These are phyloP conservation scores for Orestias chungarensis DNA, from an alignment of 2,797 vertebrate species.

Conservation along the genomic window DNA sequence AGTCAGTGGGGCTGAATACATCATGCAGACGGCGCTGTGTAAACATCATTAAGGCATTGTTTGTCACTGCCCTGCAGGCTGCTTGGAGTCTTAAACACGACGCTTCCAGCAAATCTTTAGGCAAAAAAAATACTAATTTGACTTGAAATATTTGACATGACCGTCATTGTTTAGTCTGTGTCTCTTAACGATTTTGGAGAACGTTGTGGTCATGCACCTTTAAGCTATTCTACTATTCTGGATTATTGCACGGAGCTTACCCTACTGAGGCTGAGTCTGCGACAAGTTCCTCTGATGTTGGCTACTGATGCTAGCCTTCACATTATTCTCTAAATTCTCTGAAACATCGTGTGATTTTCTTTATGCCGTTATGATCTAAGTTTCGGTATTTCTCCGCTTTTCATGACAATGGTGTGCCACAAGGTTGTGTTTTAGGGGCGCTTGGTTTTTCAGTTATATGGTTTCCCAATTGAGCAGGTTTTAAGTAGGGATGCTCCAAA, in stretches of 20 bases:
- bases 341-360: too few species aligned
- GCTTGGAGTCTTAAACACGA: constrained; percentile 50
- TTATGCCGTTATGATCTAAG: too few species aligned
- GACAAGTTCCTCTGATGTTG: neutral
- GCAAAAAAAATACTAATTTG: neutral
- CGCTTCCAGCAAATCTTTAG: neutral
- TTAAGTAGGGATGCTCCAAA: too few species aligned
- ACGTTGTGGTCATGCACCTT: neutral
- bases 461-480: too few species aligned
- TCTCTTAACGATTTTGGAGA: neutral
- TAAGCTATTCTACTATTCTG: neutral
- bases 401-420: too few species aligned
- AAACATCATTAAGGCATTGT: constrained; percentile 70
- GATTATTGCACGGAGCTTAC: neutral
- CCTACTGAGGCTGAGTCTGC: neutral
- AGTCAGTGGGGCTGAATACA: constrained; percentile 64
- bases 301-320: too few species aligned
- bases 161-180: neutral
- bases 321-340: too few species aligned
- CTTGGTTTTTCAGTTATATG: too few species aligned
- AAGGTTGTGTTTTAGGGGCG: too few species aligned
- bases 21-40: constrained; percentile 58
- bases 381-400: too few species aligned
- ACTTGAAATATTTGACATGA: neutral
- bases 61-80: constrained; percentile 59